Conservation (phyloP, 1,140 invertebrate genomes). For the Luehdorfia chinensis region DNA sequence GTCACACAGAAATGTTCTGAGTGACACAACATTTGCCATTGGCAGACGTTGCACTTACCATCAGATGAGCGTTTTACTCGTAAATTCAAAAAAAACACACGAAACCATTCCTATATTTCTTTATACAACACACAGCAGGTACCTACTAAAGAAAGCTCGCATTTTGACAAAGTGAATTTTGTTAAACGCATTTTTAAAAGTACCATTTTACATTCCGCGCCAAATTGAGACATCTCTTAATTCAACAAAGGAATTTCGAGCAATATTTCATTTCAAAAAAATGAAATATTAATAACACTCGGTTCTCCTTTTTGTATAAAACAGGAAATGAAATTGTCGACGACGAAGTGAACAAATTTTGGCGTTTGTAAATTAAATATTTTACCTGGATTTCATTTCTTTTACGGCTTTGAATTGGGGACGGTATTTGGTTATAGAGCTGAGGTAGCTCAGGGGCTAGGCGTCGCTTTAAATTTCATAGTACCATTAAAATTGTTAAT, state of each 20-base stretch:
- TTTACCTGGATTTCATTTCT: background rate
- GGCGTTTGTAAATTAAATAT: constrained; percentile 4
- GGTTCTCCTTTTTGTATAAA: background rate
- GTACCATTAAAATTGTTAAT: too few relatives aligned
- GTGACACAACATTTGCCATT: too few relatives aligned
- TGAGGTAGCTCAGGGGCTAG: too few relatives aligned
- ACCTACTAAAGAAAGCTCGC: too few relatives aligned
- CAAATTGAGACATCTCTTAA: constrained; percentile 13
- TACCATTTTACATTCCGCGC: constrained; percentile 3
- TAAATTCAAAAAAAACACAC: too few relatives aligned
- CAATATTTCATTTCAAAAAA: constrained; percentile 7
- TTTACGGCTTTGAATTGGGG: background rate
- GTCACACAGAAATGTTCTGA: too few relatives aligned
- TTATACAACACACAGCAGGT: too few relatives aligned
- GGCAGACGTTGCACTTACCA: too few relatives aligned
- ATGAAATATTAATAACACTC: constrained; percentile 13
- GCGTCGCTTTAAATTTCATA: too few relatives aligned
- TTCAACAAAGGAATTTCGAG: constrained; percentile 9
- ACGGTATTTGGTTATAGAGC: too few relatives aligned
- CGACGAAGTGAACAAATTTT: constrained; percentile 5
- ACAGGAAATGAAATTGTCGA: constrained; percentile 13
- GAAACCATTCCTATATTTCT: too few relatives aligned
- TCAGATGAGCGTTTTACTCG: too few relatives aligned
- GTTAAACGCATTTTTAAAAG: constrained; percentile 6
- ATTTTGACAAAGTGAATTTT: background rate